Evolutionary conservation across 92 coral and sea anemone species (phyloP).

Genomic region (Pocillopora grandis): DNA sequence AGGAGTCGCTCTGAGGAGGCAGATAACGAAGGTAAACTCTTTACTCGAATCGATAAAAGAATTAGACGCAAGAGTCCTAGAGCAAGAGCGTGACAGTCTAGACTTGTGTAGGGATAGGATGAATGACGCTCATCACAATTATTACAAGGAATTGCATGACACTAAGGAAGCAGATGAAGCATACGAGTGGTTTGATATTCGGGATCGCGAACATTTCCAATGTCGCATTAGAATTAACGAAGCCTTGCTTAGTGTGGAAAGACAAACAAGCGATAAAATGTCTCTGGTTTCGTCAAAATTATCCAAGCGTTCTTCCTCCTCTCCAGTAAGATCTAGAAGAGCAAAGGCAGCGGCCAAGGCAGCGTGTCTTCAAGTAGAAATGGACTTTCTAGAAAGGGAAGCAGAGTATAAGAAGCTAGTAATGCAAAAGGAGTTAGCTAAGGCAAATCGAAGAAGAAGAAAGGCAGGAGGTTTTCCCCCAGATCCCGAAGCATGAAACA

Average conservation of each 20-base stretch:
- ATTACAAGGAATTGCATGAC: no score
- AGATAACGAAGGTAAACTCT: constrained; percentile 28
- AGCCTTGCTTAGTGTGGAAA: no score
- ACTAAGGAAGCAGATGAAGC: constrained; percentile 25
- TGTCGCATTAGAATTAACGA: constrained; percentile 47
- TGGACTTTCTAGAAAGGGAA: no score
- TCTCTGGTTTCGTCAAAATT: no score
- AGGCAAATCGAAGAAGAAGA: constrained; percentile 56
- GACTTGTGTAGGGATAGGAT: constrained; percentile 44
- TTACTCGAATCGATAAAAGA: constrained; percentile 16
- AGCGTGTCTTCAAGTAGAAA: no score
- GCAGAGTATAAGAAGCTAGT: no score
- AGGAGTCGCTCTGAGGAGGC: constrained; percentile 43
- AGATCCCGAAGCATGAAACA: constrained; percentile 22
- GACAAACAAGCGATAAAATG: no score
- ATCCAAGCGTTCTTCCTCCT: no score
- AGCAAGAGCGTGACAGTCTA: constrained; percentile 45
- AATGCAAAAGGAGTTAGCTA: constrained; percentile 48
- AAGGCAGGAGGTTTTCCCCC: constrained; percentile 13
- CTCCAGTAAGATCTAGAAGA: no score
- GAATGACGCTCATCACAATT: constrained; percentile 2
- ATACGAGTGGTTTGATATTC: constrained; percentile 46
- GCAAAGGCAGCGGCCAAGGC: no score
- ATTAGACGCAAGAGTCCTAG: constrained; percentile 26
- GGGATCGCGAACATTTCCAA: constrained; percentile 56